Percentiles rank a stretch among this genome's conserved stretches.
Conservation (phyloP, 2,888 invertebrate genomes). For the Tipula lateralis region DNA sequence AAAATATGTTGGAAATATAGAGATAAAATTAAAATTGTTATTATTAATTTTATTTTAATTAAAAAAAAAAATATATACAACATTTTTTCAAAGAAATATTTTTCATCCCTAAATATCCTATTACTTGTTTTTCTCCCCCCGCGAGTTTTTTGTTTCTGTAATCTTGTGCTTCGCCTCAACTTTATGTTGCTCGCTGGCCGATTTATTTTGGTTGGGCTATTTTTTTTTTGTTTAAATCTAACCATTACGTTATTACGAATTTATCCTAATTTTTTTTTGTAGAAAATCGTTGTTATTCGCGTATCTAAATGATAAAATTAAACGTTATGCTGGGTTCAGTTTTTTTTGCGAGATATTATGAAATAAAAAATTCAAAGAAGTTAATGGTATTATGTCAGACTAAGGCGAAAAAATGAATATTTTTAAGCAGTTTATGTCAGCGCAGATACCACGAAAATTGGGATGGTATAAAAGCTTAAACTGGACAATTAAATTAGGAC, state of each 20-base stretch:
- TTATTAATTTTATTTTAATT: neutral
- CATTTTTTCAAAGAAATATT: neutral
- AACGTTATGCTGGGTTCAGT: neutral
- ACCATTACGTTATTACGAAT: neutral
- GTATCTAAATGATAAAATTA: neutral
- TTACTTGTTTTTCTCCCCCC: neutral
- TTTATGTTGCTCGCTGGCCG: neutral
- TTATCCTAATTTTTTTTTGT: neutral
- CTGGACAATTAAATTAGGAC: too few species aligned
- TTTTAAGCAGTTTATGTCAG: neutral
- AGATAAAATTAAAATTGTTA: neutral
- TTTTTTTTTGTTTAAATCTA: neutral
- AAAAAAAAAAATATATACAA: neutral
- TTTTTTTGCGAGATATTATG: neutral
- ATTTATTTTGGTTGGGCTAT: neutral
- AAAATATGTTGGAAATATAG: neutral
- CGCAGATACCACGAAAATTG: neutral
- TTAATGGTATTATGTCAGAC: neutral
- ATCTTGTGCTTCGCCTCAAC: neutral
- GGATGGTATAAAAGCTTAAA: too few species aligned
- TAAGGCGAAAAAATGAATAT: neutral
- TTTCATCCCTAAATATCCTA: slow-evolving; percentile 15
- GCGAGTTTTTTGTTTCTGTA: neutral
- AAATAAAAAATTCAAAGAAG: neutral
- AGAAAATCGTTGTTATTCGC: neutral